Conservation (phyloP, 2,797 vertebrate species). For the Poecilia gillii region DNA sequence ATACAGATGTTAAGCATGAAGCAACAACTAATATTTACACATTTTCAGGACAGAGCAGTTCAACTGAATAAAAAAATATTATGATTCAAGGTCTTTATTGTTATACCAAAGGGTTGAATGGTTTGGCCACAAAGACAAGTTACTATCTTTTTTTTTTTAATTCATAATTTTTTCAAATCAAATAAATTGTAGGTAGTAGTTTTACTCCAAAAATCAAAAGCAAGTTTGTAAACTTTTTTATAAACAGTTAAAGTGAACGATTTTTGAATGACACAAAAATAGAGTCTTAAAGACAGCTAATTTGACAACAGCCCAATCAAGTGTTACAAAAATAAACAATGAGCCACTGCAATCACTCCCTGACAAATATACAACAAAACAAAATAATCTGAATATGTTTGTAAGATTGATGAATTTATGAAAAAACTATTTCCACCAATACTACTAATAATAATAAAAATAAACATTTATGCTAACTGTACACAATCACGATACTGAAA, state of each 20-base stretch:
- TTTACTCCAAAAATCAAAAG: neutral
- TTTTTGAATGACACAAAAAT: neutral
- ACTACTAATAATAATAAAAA: neutral
- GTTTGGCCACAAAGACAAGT: neutral
- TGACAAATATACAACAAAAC: neutral
- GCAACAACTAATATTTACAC: neutral
- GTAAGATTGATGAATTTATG: neutral
- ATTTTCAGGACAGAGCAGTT: neutral
- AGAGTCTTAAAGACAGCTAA: neutral
- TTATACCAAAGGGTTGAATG: neutral
- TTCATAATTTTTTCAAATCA: neutral
- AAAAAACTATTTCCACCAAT: neutral
- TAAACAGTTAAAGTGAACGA: neutral
- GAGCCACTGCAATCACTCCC: neutral
- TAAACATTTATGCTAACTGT: neutral
- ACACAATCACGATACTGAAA: neutral
- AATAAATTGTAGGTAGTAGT: neutral
- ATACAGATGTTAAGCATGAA: neutral
- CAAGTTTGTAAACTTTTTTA: neutral
- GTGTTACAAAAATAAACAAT: neutral
- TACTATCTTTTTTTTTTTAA: neutral
- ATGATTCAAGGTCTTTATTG: neutral
- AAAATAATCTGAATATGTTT: neutral
- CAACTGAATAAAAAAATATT: neutral
- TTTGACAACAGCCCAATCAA: neutral